phyloP scores from a whole-genome alignment of 1,140 invertebrate genomes.

The Archegozetes longisetosus region DNA sequence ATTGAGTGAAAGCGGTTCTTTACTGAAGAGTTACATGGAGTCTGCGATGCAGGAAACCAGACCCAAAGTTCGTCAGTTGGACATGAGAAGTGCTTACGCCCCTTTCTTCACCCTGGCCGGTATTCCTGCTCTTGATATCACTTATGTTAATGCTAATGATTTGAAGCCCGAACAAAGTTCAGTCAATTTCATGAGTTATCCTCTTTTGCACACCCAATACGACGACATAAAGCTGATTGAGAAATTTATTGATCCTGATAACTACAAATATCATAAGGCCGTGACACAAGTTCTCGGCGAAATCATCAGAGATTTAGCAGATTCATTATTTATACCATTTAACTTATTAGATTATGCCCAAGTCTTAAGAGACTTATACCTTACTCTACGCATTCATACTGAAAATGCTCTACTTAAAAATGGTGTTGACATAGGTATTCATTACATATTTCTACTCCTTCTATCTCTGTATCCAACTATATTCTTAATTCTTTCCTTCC shows the following conservation, averaged over 20 bases:
- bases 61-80: slow-evolving; percentile 22
- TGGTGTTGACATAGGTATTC: background rate
- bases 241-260: slow-evolving; percentile 26
- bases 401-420: background rate
- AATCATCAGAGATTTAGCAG: slow-evolving; percentile 23
- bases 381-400: background rate
- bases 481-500: no score
- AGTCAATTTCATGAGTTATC: slow-evolving; percentile 20
- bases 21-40: slow-evolving; percentile 18
- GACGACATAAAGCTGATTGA: slow-evolving; percentile 26
- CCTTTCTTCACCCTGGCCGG: slow-evolving; percentile 24
- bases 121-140: slow-evolving; percentile 25
- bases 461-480: background rate
- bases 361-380: slow-evolving; percentile 21
- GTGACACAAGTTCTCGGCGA: slow-evolving; percentile 22
- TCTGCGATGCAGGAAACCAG: slow-evolving; percentile 18
- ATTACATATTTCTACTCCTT: background rate
- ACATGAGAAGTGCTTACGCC: slow-evolving; percentile 22
- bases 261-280: slow-evolving; percentile 23
- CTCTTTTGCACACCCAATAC: slow-evolving; percentile 27
- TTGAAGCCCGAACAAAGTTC: background rate
- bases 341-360: slow-evolving; percentile 26
- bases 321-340: slow-evolving; percentile 26
- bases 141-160: slow-evolving; percentile 8
- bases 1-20: slow-evolving; percentile 7